Evolutionary conservation across 2,888 invertebrate genomes (phyloP).

Genomic region (Euspilapteryx auroguttella): DNA sequence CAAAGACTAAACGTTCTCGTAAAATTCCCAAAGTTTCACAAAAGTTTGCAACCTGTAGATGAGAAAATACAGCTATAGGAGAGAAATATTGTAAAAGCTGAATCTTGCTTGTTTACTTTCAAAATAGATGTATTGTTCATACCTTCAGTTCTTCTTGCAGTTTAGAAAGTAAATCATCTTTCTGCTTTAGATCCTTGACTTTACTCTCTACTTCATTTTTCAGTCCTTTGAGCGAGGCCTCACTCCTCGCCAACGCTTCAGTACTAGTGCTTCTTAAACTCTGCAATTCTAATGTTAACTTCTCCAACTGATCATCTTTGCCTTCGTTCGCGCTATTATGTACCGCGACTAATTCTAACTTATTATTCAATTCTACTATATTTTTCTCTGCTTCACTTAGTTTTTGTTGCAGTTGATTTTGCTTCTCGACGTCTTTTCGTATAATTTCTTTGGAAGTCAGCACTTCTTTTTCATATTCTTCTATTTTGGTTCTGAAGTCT

Average conservation of each 20-base stretch:
- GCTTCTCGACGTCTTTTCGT: conserved; percentile 34
- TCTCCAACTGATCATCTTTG: conserved; percentile 42
- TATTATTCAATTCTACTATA: conserved; percentile 34
- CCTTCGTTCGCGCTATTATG: conserved; percentile 37
- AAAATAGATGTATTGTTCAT: conserved; percentile 3
- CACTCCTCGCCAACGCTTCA: conserved; percentile 31
- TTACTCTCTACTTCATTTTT: conserved; percentile 37
- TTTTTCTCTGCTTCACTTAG: conserved; percentile 31
- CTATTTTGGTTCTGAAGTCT: conserved; percentile 59
- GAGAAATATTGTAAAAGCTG: too few relatives aligned
- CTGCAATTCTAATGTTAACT: conserved; percentile 41
- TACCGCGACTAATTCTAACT: conserved; percentile 38
- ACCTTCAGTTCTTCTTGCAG: conserved; percentile 48
- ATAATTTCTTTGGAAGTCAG: conserved; percentile 34
- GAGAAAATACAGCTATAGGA: too few relatives aligned
- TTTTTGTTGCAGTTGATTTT: conserved; percentile 31
- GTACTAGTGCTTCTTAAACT: conserved; percentile 27
- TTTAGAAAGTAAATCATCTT: conserved; percentile 30
- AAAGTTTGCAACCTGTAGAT: too few relatives aligned
- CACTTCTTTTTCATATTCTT: conserved; percentile 46
- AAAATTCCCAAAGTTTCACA: too few relatives aligned
- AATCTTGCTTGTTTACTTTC: too few relatives aligned
- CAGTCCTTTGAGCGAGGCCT: conserved; percentile 30
- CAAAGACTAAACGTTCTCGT: too few relatives aligned
- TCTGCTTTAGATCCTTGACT: conserved; percentile 34